Evolutionary conservation across 2,888 invertebrate species (phyloP).

Genomic region (Synanthedon vespiformis): DNA sequence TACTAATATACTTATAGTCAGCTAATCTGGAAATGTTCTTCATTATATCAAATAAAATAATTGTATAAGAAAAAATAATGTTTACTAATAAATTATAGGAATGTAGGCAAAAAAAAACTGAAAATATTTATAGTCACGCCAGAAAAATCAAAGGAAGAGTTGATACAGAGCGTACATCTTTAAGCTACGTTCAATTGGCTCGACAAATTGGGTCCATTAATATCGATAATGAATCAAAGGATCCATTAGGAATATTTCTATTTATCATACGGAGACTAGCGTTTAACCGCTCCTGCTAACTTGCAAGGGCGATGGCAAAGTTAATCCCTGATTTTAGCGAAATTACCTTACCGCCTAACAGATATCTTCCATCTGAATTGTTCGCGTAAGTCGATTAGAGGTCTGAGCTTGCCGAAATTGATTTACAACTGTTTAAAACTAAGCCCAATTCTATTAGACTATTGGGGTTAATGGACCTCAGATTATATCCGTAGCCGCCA

Average conservation of each 20-base stretch:
- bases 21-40: too few species aligned
- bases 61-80: too few species aligned
- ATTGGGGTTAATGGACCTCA: slow-evolving; percentile 34
- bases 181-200: neutral
- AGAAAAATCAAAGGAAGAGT: slow-evolving; percentile 1
- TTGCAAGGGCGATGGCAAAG: neutral
- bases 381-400: slow-evolving; percentile 35
- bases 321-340: slow-evolving; percentile 4
- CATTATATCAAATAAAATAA: too few species aligned
- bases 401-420: slow-evolving; percentile 31
- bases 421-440: slow-evolving; percentile 56
- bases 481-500: slow-evolving; percentile 18
- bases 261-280: neutral
- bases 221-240: slow-evolving; percentile 1
- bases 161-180: neutral
- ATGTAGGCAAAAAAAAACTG: too few species aligned
- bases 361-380: slow-evolving; percentile 38
- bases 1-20: too few species aligned
- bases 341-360: slow-evolving; percentile 17
- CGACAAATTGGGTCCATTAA: slow-evolving; percentile 3
- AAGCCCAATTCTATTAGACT: slow-evolving; percentile 39
- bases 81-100: too few species aligned
- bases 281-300: slow-evolving; percentile 3
- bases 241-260: slow-evolving; percentile 1
- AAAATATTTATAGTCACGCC: neutral